These are phyloP conservation scores for Galeopsomyia nigrocyanea DNA, from an alignment of 2,888 invertebrate genomes.

Conservation along the genomic window DNA sequence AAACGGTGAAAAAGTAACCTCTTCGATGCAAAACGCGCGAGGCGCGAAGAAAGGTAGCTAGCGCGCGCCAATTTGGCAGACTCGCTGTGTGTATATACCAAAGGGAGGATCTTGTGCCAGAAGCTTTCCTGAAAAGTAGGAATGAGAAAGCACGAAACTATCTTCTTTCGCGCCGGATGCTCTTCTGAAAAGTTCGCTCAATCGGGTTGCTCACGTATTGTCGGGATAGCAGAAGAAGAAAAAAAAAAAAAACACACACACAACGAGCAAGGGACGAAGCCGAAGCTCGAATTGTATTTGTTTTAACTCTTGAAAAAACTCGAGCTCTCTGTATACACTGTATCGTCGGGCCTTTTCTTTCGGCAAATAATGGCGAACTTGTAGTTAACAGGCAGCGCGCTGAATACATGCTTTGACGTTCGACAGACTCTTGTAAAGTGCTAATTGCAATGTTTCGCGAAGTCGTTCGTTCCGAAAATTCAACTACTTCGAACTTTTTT, in stretches of 20 bases:
- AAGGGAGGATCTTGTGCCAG: not conserved
- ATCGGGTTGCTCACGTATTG: slow-evolving; percentile 16
- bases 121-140: slow-evolving; percentile 7
- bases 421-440: too few species aligned
- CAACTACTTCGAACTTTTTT: too few species aligned
- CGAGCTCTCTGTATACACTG: not conserved
- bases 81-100: slow-evolving; percentile 11
- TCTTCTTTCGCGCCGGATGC: not conserved
- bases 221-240: slow-evolving; percentile 18
- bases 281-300: slow-evolving; percentile 27
- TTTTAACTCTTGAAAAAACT: slow-evolving; percentile 37
- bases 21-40: not conserved
- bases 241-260: too few species aligned
- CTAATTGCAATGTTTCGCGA: too few species aligned
- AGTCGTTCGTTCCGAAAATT: too few species aligned
- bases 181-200: slow-evolving; percentile 4
- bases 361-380: slow-evolving; percentile 8
- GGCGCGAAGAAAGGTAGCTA: not conserved
- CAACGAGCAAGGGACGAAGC: not conserved
- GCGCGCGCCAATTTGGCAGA: slow-evolving; percentile 12
- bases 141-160: slow-evolving; percentile 14
- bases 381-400: slow-evolving; percentile 15
- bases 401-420: not conserved
- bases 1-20: slow-evolving; percentile 2
- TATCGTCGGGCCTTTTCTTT: too few species aligned